Base-by-base conservation (phyloP, 2,113 vertebrate species). In the Oryzias curvinotus region DNA sequence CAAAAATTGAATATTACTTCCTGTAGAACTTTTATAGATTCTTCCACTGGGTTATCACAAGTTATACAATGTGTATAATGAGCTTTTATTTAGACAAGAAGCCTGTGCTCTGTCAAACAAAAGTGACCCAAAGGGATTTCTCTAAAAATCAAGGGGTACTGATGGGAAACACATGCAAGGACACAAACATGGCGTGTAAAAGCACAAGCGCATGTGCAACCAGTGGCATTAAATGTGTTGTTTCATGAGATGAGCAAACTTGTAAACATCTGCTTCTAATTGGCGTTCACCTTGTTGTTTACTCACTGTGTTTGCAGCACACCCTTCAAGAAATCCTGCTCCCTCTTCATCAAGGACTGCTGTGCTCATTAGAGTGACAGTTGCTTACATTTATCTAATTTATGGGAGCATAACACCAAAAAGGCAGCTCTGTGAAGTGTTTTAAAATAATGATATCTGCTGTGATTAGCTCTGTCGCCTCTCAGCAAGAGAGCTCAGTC, bases 231-330 rank as follows among this genome's bases (percentile, higher is more conserved):
- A 81, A 85, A 77, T 71, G 71, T 85, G 69, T 72, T 81, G 70
- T 68, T 78, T 86, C 80, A 78, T 77, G 57, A 74, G 76, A 79
- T 77, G 76, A 70, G 57, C 71, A 28, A 63, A 75, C 82, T 75
- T 65, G 68, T 65, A 68, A 80, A 89, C 90, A 90, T 91, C 85
- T 93, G 89, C 71, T 88, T 90, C 62, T 71, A 73, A 87, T 91
- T 77, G 66, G 25, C 43, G 57, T 62, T 53, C 52, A 75, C 58
- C 62, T 46, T 59, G 66, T 80, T 83, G 84, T 86, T 89, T 89
- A 85, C 77, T 81, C 77, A 62, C 55, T 53, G 62, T 59, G 65
- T 79, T 57, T 70, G 56, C 62, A 62, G 71, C 77, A 80, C 74
- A 73, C 68, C 42, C 44, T 18, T 53, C 54, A 78, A 68, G 69